Evolutionary conservation across 2,113 vertebrate species (phyloP).

Genomic region (Acanthochromis polyacanthus): DNA sequence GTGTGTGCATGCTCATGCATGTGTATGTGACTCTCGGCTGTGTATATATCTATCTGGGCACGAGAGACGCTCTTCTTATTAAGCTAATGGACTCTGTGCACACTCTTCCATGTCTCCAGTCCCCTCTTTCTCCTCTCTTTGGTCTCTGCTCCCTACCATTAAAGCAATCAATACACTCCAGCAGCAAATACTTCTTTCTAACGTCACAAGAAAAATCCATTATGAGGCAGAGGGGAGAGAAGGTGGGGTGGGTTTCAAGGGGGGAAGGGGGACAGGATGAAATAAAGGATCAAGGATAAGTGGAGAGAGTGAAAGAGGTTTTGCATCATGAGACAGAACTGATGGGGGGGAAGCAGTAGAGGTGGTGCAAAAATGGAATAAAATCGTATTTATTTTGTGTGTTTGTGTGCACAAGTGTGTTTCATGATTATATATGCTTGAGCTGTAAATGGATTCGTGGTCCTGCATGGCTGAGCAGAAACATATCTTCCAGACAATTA

Average conservation of each 20-base stretch:
- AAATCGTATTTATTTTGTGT: slow-evolving; percentile 36
- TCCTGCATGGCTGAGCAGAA: slow-evolving; percentile 42
- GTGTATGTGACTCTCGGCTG: background rate
- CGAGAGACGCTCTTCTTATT: slow-evolving; percentile 76
- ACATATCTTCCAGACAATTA: slow-evolving; percentile 50
- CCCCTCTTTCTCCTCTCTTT: slow-evolving; percentile 58
- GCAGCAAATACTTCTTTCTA: slow-evolving; percentile 78
- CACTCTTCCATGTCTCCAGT: slow-evolving; percentile 71
- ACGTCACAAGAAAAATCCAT: slow-evolving; percentile 82
- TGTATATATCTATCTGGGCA: slow-evolving; percentile 48
- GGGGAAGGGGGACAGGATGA: slow-evolving; percentile 22
- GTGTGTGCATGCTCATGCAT: slow-evolving; percentile 26
- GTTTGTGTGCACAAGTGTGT: slow-evolving; percentile 32
- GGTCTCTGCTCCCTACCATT: slow-evolving; percentile 76
- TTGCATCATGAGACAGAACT: slow-evolving; percentile 59
- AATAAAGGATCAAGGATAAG: slow-evolving; percentile 62
- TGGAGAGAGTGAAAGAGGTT: slow-evolving; percentile 40
- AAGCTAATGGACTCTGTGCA: slow-evolving; percentile 83
- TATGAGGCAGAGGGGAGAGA: slow-evolving; percentile 66
- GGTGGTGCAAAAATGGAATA: slow-evolving; percentile 15
- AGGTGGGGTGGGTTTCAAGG: slow-evolving; percentile 23
- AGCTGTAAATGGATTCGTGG: slow-evolving; percentile 52
- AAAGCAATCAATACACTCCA: slow-evolving; percentile 84
- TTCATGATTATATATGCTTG: slow-evolving; percentile 17
- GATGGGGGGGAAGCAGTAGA: background rate